These are phyloP conservation scores for Archaeoteleia sp. DNA, from an alignment of 2,888 invertebrate genomes.

Conservation along the genomic window DNA sequence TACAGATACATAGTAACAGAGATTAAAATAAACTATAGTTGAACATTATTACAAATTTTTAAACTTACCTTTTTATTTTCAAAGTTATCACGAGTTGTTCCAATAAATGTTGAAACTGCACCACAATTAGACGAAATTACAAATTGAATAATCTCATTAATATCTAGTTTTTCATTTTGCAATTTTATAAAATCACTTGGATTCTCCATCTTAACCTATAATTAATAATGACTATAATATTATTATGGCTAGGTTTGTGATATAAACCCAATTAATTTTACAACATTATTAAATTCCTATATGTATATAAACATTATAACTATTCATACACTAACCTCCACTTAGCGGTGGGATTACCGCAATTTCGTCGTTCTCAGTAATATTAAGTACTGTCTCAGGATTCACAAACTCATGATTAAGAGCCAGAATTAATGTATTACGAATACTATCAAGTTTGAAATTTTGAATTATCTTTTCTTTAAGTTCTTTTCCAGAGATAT, in stretches of 20 bases:
- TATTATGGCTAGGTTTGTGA: too few relatives aligned
- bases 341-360: slow-evolving; percentile 96
- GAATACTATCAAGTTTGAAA: slow-evolving; percentile 82
- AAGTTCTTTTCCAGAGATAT: slow-evolving; percentile 78
- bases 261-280: too few relatives aligned
- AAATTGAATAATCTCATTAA: slow-evolving; percentile 81
- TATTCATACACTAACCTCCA: slow-evolving; percentile 91
- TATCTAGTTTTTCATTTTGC: slow-evolving; percentile 80
- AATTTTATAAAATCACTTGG: slow-evolving; percentile 83
- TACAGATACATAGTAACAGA: too few relatives aligned
- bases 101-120: slow-evolving; percentile 92
- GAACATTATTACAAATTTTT: slow-evolving; percentile 16
- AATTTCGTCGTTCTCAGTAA: slow-evolving; percentile 85
- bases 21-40: not conserved
- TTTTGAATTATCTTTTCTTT: slow-evolving; percentile 78
- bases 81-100: slow-evolving; percentile 90
- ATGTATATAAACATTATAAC: too few relatives aligned
- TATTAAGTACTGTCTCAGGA: slow-evolving; percentile 76
- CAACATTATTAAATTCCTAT: too few relatives aligned
- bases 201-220: slow-evolving; percentile 71
- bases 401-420: slow-evolving; percentile 87
- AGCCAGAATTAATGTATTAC: slow-evolving; percentile 84
- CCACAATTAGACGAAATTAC: slow-evolving; percentile 86
- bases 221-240: too few relatives aligned
- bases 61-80: slow-evolving; percentile 82